A percentile compares a stretch with the other conserved stretches of the same genome.
Conservation (phyloP, 2,113 vertebrate species). For the Vombatus ursinus region DNA sequence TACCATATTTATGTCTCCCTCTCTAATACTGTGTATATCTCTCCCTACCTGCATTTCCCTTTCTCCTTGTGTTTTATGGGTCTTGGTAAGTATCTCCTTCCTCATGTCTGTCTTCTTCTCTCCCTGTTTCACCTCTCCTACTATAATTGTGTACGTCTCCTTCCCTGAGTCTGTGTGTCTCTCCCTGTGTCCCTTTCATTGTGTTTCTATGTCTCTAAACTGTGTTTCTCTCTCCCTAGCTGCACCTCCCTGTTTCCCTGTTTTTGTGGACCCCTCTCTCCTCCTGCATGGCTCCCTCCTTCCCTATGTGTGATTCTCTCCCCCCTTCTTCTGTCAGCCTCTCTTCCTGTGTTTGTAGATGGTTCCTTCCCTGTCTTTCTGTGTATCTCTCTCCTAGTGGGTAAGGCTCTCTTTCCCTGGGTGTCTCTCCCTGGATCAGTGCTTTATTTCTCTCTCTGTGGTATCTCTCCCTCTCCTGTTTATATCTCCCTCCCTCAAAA, state of each 20-base stretch:
- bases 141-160: neutral
- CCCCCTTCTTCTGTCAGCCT: neutral
- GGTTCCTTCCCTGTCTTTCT: no score
- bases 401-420: neutral
- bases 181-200: no score
- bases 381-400: neutral
- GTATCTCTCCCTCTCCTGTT: neutral
- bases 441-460: no score
- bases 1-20: neutral
- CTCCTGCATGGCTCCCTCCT: neutral
- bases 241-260: neutral
- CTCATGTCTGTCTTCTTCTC: no score
- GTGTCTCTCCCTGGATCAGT: neutral
- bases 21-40: neutral
- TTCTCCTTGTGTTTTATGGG: neutral
- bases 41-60: neutral
- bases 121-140: neutral
- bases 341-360: neutral
- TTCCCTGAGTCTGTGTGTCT: neutral
- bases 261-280: neutral
- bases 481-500: neutral
- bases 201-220: no score
- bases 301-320: no score
- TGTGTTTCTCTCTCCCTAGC: neutral
- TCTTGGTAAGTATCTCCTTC: neutral